These are phyloP conservation scores for Calliphora vomitoria DNA, from an alignment of 2,888 invertebrate species.

Conservation along the genomic window DNA sequence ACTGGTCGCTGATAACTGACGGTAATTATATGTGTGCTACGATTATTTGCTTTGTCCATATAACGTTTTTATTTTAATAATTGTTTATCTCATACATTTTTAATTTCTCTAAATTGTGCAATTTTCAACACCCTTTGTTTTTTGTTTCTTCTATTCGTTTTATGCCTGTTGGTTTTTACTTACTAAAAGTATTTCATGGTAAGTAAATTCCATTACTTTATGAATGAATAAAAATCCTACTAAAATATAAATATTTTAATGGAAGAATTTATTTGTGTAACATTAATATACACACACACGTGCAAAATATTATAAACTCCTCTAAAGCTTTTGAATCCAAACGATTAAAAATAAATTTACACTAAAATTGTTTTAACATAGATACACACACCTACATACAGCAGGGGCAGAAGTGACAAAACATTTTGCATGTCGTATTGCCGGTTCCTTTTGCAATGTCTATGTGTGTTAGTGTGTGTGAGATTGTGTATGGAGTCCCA, in stretches of 20 bases:
- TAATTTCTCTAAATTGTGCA: slow-evolving; percentile 67
- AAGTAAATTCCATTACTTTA: slow-evolving; percentile 63
- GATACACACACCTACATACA: background rate
- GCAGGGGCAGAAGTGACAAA: slow-evolving; percentile 42
- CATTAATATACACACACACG: background rate
- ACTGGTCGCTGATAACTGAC: background rate
- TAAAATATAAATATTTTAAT: slow-evolving; percentile 53
- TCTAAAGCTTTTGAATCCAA: slow-evolving; percentile 58
- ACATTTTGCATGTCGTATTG: slow-evolving; percentile 73
- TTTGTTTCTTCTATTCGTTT: background rate
- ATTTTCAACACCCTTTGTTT: slow-evolving; percentile 46
- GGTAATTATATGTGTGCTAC: slow-evolving; percentile 8
- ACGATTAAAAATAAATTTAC: slow-evolving; percentile 73
- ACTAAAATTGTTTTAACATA: slow-evolving; percentile 67
- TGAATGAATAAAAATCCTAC: slow-evolving; percentile 36
- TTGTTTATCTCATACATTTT: slow-evolving; percentile 54
- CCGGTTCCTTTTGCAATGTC: slow-evolving; percentile 74
- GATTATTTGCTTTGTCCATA: slow-evolving; percentile 6
- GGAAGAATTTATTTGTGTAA: slow-evolving; percentile 44
- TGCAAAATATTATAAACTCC: slow-evolving; percentile 42
- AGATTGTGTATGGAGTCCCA: slow-evolving; percentile 32
- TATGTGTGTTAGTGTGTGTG: slow-evolving; percentile 57
- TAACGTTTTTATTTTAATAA: slow-evolving; percentile 41
- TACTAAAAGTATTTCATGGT: slow-evolving; percentile 46
- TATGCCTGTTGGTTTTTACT: slow-evolving; percentile 7